phyloP scores from a whole-genome alignment of 1,140 invertebrate genomes.

The Mycetomoellerius zeteki region DNA sequence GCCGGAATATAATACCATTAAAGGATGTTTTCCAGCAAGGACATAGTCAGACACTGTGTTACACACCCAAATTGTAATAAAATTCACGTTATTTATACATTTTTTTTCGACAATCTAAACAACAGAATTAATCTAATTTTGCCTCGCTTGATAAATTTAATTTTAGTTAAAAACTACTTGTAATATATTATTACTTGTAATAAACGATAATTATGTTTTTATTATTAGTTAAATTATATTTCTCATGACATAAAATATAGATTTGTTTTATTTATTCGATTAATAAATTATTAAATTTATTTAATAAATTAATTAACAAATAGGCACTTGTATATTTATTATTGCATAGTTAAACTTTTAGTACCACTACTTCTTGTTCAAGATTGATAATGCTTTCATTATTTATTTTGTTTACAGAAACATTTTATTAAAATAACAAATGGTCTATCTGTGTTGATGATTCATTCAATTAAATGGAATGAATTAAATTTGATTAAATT shows the following conservation, averaged over 20 bases:
- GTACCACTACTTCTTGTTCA: not conserved
- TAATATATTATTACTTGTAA: not conserved
- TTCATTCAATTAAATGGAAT: slow-evolving; percentile 11
- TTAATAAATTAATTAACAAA: not conserved
- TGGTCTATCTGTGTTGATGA: not conserved
- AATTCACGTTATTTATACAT: not conserved
- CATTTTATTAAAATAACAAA: slow-evolving; percentile 26
- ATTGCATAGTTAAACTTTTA: not conserved
- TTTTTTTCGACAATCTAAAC: not conserved
- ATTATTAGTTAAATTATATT: not conserved
- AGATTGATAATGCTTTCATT: slow-evolving; percentile 2
- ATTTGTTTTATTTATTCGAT: not conserved
- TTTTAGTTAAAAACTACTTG: not conserved
- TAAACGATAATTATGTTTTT: not conserved
- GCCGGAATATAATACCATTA: not conserved
- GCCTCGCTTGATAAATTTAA: not conserved
- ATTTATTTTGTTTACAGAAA: not conserved
- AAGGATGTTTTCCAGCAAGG: too few species aligned
- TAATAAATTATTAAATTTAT: slow-evolving; percentile 4
- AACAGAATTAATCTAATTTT: not conserved
- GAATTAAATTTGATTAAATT: slow-evolving; percentile 26
- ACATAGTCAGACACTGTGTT: too few species aligned
- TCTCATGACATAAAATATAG: not conserved
- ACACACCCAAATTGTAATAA: not conserved
- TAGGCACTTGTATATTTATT: not conserved